Percentiles rank a stretch among this genome's conserved stretches.
These are phyloP conservation scores for Xyrauchen texanus DNA, from an alignment of 2,113 vertebrate species.

Conservation along the genomic window DNA sequence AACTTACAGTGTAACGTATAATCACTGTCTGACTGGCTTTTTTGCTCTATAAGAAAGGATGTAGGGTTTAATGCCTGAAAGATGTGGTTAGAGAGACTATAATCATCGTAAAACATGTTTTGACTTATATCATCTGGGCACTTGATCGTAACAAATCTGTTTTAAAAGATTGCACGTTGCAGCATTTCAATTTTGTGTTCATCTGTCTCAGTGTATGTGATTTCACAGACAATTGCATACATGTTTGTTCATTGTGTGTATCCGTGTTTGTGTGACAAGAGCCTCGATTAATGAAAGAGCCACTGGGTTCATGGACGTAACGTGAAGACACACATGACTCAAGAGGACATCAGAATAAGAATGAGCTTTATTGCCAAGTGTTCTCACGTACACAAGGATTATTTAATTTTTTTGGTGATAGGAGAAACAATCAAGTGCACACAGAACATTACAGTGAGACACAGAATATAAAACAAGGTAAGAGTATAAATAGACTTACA, in stretches of 20 bases:
- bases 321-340: conserved; percentile 49
- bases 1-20: background rate
- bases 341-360: conserved; percentile 61
- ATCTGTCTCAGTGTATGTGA: background rate
- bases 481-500: background rate
- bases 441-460: too few relatives aligned
- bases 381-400: too few relatives aligned
- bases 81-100: background rate
- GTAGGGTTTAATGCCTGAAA: background rate
- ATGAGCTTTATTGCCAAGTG: conserved; percentile 41
- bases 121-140: background rate
- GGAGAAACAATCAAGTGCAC: too few relatives aligned
- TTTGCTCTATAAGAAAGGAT: background rate
- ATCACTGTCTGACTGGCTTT: too few relatives aligned
- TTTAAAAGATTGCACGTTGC: background rate
- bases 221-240: background rate
- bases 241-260: background rate
- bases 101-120: background rate
- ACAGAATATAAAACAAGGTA: too few relatives aligned
- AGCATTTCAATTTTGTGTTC: background rate
- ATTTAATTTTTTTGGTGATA: too few relatives aligned
- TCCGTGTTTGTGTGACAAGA: background rate
- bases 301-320: conserved; percentile 58
- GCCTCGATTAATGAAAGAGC: conserved; percentile 25
- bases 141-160: background rate